Evolutionary conservation across 2,888 invertebrate species (phyloP), one percentile per base, ranked within the genome.

Genomic region (Xylota segnis): DNA sequence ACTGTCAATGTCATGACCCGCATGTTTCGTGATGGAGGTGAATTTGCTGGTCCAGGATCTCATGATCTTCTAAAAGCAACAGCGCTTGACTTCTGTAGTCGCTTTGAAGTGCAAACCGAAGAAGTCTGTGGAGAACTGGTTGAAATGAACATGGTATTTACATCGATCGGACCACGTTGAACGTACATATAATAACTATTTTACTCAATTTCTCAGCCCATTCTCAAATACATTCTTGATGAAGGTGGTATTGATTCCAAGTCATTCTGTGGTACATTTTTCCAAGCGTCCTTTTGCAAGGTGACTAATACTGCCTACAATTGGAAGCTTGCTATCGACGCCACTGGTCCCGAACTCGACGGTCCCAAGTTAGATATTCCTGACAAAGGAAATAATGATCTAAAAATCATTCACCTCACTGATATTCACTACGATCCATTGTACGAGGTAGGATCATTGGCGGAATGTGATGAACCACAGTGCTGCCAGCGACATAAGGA

Each of bases 361-460:
- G 88, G 87, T 0, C 87, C 91, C 9, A 92, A 92, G 82, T 52
- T 88, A 0, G 88, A 89, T 4, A 89, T 89, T 1, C 89, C 90
- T 0, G 40, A 27, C 0, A 89, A 83, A 2, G 88, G 87, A 40
- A 83, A 71, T 0, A 84, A 79, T 0, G 89, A 91, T 54, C 16
- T 91, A 3, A 88, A 88, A 27, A 89, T 92, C 45, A 88, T 92
- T 6, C 92, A 92, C 23, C 75, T 92, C 16, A 88, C 89, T 7
- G 92, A 98, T 90, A 94, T 96, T 29, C 98, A 98, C 90, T 94
- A 95, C 66, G 97, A 98, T 91, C 95, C 95, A 0, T 90, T 94
- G 1, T 98, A 98, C 90, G 93, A 93, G 87, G 93, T 94, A 0
- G 94, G 94, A 32, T 94, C 95, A 0, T 94, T 95, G 59, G 95